These are phyloP conservation scores for Zonotrichia leucophrys DNA, from an alignment of 2,113 vertebrate species.

Conservation along the genomic window DNA sequence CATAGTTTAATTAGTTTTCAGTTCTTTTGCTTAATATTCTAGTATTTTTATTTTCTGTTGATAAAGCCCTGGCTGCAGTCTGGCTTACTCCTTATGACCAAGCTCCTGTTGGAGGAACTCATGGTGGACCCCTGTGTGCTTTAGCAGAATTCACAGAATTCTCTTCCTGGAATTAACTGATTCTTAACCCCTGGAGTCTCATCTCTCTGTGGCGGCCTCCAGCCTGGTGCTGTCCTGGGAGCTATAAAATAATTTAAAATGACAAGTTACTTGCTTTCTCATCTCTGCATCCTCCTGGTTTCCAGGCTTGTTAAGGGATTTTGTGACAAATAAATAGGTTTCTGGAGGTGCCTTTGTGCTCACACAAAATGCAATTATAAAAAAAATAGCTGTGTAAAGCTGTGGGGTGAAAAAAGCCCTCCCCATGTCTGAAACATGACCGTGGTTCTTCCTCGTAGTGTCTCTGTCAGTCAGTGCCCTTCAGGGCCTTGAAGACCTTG, in stretches of 20 bases:
- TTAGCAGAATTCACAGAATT: background rate
- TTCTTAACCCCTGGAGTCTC: background rate
- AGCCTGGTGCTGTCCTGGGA: background rate
- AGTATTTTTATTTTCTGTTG: slow-evolving; percentile 34
- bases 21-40: slow-evolving; percentile 46
- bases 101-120: background rate
- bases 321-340: background rate
- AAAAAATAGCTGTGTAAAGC: background rate
- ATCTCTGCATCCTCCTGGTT: background rate
- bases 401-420: background rate
- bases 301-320: background rate
- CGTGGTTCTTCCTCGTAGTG: background rate
- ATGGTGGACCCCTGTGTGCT: background rate
- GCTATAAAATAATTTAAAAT: background rate
- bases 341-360: background rate
- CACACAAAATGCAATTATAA: background rate
- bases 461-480: background rate
- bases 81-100: background rate
- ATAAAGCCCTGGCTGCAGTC: background rate
- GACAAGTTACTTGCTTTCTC: background rate
- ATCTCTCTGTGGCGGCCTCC: background rate
- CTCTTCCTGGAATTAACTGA: background rate
- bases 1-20: background rate
- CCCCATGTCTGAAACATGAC: rapidly evolving
- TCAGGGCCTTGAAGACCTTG: background rate